phyloP scores from a whole-genome alignment of 2,797 vertebrate species.

The Phaenicophaeus curvirostris region DNA sequence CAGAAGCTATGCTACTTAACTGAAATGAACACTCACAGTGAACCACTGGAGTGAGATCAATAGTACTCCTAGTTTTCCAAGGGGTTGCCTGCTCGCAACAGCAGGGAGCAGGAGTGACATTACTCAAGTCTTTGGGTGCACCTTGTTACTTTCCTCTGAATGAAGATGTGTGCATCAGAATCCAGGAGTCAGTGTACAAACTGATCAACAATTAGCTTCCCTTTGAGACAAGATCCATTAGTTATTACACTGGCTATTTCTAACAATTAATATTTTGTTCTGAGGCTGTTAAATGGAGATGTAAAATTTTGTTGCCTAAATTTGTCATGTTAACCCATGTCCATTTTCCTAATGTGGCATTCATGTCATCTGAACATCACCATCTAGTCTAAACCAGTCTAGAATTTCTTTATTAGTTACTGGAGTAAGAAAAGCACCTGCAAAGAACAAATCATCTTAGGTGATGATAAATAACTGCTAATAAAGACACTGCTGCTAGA shows the following conservation, averaged over 20 bases:
- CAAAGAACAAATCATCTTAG: background rate
- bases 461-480: background rate
- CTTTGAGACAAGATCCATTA: background rate
- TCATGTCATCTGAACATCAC: background rate
- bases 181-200: background rate
- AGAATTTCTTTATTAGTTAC: background rate
- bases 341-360: background rate
- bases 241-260: background rate
- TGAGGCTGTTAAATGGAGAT: background rate
- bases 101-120: constrained; percentile 15
- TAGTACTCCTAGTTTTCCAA: constrained; percentile 56
- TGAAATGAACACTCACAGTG: constrained; percentile 60
- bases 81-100: constrained; percentile 37
- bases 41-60: constrained; percentile 52
- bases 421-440: background rate
- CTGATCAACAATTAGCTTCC: background rate
- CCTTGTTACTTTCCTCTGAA: constrained; percentile 17
- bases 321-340: background rate
- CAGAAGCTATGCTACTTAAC: constrained; percentile 57
- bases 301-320: background rate
- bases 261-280: background rate
- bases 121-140: constrained; percentile 45
- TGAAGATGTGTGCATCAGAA: background rate
- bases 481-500: background rate
- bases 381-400: background rate